phyloP scores from a whole-genome alignment of 1,140 invertebrate species.

The Charaxes varanes region DNA sequence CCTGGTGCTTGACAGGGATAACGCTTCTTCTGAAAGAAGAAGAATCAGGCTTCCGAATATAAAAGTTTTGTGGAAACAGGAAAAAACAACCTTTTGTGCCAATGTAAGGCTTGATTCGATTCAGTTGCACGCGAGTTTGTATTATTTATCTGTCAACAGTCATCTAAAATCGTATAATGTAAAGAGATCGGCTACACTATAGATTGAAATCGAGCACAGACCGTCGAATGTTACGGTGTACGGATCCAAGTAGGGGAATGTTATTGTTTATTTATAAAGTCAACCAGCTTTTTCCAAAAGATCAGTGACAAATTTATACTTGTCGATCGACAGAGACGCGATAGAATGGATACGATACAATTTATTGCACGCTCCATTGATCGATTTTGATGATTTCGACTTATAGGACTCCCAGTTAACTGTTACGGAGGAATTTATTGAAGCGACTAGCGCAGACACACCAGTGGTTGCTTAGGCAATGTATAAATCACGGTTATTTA shows the following conservation, averaged over 20 bases:
- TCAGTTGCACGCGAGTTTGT: too few relatives aligned
- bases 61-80: too few relatives aligned
- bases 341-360: slow-evolving; percentile 60
- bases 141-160: slow-evolving; percentile 5
- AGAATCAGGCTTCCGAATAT: too few relatives aligned
- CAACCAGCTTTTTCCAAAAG: slow-evolving; percentile 47
- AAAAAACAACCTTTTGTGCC: too few relatives aligned
- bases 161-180: slow-evolving; percentile 23
- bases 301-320: slow-evolving; percentile 71
- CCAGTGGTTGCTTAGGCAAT: background rate
- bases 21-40: too few relatives aligned
- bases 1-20: too few relatives aligned
- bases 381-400: slow-evolving; percentile 59
- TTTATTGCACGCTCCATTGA: slow-evolving; percentile 58
- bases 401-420: slow-evolving; percentile 32
- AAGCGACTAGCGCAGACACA: too few relatives aligned
- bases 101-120: too few relatives aligned
- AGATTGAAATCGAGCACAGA: slow-evolving; percentile 39
- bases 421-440: slow-evolving; percentile 36
- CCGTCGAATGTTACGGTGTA: slow-evolving; percentile 53
- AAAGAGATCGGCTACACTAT: slow-evolving; percentile 31
- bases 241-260: slow-evolving; percentile 46
- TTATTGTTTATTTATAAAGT: slow-evolving; percentile 71
- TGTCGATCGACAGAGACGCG: slow-evolving; percentile 52
- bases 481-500: slow-evolving; percentile 3